phyloP scores from a whole-genome alignment of 2,113 vertebrate genomes.

The Bambusicola thoracicus region DNA sequence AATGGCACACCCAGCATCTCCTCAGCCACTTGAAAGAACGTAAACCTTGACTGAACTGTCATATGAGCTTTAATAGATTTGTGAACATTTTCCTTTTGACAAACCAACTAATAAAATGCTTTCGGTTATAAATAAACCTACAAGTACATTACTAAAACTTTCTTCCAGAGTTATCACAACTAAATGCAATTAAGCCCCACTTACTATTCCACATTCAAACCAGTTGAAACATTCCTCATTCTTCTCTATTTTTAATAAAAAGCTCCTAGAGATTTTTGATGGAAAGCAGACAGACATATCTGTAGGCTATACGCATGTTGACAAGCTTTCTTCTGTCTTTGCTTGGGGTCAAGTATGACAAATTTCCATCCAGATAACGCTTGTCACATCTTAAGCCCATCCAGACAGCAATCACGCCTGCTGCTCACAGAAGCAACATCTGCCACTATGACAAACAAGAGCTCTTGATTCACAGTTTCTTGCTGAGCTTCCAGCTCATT shows the following conservation, averaged over 20 bases:
- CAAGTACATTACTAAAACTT: neutral
- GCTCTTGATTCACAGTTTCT: constrained; percentile 17
- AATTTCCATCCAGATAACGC: constrained; percentile 56
- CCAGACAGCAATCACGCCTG: constrained; percentile 19
- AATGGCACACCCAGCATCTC: neutral
- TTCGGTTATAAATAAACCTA: neutral
- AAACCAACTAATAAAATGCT: neutral
- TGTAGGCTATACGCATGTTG: neutral
- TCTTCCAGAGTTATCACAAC: neutral
- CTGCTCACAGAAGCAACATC: constrained; percentile 43
- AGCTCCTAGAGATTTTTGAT: neutral
- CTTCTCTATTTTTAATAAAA: neutral
- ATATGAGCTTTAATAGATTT: neutral
- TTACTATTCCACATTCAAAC: neutral
- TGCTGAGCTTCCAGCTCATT: constrained; percentile 40
- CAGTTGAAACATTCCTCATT: neutral
- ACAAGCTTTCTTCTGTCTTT: constrained; percentile 37
- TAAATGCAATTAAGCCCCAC: neutral
- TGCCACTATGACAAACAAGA: constrained; percentile 17
- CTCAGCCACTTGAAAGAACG: neutral
- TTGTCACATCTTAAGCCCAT: constrained; percentile 51
- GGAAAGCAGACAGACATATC: neutral
- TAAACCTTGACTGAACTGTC: neutral
- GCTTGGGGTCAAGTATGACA: constrained; percentile 54
- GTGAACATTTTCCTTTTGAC: neutral